Percentiles rank a stretch among this genome's conserved stretches.
These are phyloP conservation scores for Telmatochromis sp. DNA, from an alignment of 2,113 vertebrate genomes.

Conservation along the genomic window DNA sequence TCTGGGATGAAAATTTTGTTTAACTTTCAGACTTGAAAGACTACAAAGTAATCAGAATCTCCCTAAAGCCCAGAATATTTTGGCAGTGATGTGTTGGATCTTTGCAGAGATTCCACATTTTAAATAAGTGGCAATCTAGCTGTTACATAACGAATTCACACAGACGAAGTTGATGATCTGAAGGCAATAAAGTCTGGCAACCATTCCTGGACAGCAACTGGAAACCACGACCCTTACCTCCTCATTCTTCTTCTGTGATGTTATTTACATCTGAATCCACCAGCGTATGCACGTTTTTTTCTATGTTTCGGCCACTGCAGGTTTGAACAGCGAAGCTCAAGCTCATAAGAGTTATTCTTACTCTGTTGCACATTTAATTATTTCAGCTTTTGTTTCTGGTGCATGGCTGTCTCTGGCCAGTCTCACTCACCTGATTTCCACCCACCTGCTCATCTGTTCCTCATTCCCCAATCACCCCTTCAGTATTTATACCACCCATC, in stretches of 20 bases:
- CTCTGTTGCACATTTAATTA: not conserved
- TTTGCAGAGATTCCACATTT: not conserved
- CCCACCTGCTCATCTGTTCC: not conserved
- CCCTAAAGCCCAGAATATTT: not conserved
- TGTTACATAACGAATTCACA: not conserved
- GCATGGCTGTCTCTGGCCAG: not conserved
- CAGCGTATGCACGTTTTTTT: not conserved
- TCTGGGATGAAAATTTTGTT: not conserved
- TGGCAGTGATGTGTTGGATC: not conserved
- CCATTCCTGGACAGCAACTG: not conserved
- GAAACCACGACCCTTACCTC: not conserved
- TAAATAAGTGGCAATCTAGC: not conserved
- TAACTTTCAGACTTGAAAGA: not conserved
- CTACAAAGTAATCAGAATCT: not conserved
- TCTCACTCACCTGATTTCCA: not conserved
- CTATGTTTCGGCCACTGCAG: not conserved
- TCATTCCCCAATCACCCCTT: not conserved
- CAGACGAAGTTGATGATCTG: rapidly evolving
- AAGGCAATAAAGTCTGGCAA: not conserved
- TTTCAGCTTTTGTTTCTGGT: not conserved
- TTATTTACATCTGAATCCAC: not conserved
- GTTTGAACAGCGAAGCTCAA: rapidly evolving
- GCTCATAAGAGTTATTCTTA: not conserved
- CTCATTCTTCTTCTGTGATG: not conserved
- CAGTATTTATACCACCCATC: not conserved